Base-by-base conservation (phyloP, 92 coral and sea anemone genomes). In the Porites divaricata region DNA sequence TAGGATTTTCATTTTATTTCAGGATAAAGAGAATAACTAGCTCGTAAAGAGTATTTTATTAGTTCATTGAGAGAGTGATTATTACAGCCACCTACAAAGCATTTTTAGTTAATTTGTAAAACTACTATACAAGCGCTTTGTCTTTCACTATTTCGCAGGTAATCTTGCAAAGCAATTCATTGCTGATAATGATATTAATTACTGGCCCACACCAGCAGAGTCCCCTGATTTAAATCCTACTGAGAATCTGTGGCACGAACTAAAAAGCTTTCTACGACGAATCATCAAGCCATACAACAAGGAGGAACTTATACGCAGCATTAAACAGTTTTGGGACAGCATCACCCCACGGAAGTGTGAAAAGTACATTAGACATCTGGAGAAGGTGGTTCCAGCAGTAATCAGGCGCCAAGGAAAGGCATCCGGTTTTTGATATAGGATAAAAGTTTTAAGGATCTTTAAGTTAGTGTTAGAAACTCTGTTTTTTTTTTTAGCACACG, bases 141-240 rank as follows among this genome's bases (percentile, higher is more conserved):
- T 2, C 45, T 35, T 35, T 6, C 45, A 35, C 4, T 6, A 35
- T 35, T 35, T 35, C 4, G 5, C 79, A 23, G 73, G 87, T 48
- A 24, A 41, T 45, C 16, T 48, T 14, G 80, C 86, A 12, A 61
- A 59, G 56, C 1, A 50, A 2, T 79, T 79, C 67, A 7, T 79
- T 8, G 85, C 15, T 9, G 53, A 80, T 20, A 67, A 67, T 9
- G 11, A 23, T 28, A 76, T 85, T 21, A 85, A 76, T 15, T 85
- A 50, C 71, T 65, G 83, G 88, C 67, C 54, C 23, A 85, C 77
- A 41, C 88, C 88, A 14, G 67, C 84, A 13, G 77, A 85, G 49
- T 62, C 65, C 63, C 83, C 77, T 1, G 78, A 85, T 75, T 20
- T 85, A 52, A 85, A 85, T 20, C 88, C 84, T 9, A 85, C 77